Base-by-base conservation (phyloP, 2,113 vertebrate species). In the Bujurquina vittata region DNA sequence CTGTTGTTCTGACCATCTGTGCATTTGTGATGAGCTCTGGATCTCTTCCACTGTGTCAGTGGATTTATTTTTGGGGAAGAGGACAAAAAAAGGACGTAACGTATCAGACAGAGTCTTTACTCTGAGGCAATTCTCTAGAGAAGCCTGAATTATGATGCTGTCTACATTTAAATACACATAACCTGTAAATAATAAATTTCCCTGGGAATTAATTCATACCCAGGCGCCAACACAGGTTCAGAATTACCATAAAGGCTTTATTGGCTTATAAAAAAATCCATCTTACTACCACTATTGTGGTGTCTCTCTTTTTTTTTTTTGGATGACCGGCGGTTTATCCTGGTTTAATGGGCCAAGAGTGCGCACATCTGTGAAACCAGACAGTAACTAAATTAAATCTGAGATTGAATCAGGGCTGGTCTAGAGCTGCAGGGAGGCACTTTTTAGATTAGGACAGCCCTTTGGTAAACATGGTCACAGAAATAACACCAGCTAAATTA, bases 341-440 rank as follows among this genome's bases (percentile, higher is more conserved):
- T 18, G 49, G 8, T 67, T 69, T 58, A 77, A 40, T 69, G 74
- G 23, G 57, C 83, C 76, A 86, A 26, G 26, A 78, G 63, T 72
- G 23, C 12, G 62, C 12, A 73, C 26, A 67, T 59, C n/a, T 80
- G 2, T 79, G 22, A 22, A 74, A 75, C 80, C 40, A 75, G 31
- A 49, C 2, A 4, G 54, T 14, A 78, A 67, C 35, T 78, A 18
- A 40, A 82, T 80, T 40, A n/a, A 77, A 81, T 84, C 40, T 74
- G 15, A 79, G 78, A 80, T 69, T 58, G 15, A 77, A 84, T 84
- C 61, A 67, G 33, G 22, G 23, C 62, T 17, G 35, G 20, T 31
- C 43, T n/a, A 65, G 49, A 55, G 31, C 46, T 72, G 26, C 29
- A 20, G 52, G 4, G 17, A 76, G 14, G 6, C 61, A 31, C 23